Percentiles rank a stretch among this genome's conserved stretches.
Evolutionary conservation across 2,888 invertebrate genomes (phyloP).

Genomic region (Latrodectus elegans): DNA sequence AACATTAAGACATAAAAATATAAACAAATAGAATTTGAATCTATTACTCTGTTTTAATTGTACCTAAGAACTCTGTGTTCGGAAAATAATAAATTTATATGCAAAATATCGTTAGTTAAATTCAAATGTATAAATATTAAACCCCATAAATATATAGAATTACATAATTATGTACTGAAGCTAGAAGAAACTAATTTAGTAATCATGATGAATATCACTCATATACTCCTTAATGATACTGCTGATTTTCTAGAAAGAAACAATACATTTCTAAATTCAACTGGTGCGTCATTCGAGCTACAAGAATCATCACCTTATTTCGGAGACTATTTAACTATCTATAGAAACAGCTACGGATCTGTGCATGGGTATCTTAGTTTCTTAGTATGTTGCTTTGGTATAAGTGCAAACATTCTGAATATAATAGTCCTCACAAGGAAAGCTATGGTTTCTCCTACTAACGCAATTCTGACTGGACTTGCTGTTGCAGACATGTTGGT

Average conservation of each 20-base stretch:
- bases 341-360: constrained; percentile 81
- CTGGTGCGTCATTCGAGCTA: constrained; percentile 6
- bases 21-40: no score
- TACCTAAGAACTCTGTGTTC: no score
- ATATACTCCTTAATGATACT: constrained; percentile 27
- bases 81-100: no score
- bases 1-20: no score
- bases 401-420: constrained; percentile 92
- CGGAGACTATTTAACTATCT: constrained; percentile 74
- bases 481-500: constrained; percentile 94
- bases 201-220: constrained; percentile 18
- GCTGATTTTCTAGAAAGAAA: constrained; percentile 33
- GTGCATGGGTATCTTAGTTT: constrained; percentile 90
- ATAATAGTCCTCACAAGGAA: constrained; percentile 90
- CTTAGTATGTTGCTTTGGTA: constrained; percentile 90
- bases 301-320: constrained; percentile 61
- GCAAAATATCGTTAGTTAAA: no score
- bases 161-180: no score
- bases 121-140: no score
- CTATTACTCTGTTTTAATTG: no score
- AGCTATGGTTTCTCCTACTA: constrained; percentile 93
- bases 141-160: no score
- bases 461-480: constrained; percentile 87
- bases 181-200: no score
- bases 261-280: constrained; percentile 35